phyloP scores from a whole-genome alignment of 1,140 invertebrate species.

The Pteromalus puparum region DNA sequence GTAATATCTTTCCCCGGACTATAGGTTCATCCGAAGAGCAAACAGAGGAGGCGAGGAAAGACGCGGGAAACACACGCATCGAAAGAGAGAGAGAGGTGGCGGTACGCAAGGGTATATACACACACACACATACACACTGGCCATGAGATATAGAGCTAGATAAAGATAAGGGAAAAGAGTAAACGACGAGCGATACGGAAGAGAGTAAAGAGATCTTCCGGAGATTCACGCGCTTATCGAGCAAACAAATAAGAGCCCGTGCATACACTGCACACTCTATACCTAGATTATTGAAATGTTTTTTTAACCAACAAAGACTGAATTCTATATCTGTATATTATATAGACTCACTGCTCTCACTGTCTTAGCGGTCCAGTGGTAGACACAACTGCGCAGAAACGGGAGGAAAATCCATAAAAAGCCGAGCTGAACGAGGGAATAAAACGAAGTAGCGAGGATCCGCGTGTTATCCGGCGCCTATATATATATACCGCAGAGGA shows the following conservation, averaged over 20 bases:
- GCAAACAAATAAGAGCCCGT: neutral
- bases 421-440: neutral
- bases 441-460: constrained; percentile 9
- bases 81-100: neutral
- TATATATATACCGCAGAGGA: neutral
- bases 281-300: no score
- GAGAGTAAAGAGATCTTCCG: constrained; percentile 1
- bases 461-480: neutral
- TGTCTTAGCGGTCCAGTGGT: no score
- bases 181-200: neutral
- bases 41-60: constrained; percentile 51
- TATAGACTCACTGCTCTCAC: no score
- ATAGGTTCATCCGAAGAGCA: constrained; percentile 59
- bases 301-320: no score
- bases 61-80: neutral
- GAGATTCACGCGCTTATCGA: constrained; percentile 7
- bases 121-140: neutral
- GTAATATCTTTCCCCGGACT: neutral
- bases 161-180: constrained; percentile 36
- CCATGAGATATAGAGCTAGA: constrained; percentile 1
- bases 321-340: no score
- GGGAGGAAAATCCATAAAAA: no score
- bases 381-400: neutral
- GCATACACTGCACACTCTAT: neutral
- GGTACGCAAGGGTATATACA: neutral